These are phyloP conservation scores for Steatocranus sp. DNA, from an alignment of 2,797 vertebrate species.

Conservation along the genomic window DNA sequence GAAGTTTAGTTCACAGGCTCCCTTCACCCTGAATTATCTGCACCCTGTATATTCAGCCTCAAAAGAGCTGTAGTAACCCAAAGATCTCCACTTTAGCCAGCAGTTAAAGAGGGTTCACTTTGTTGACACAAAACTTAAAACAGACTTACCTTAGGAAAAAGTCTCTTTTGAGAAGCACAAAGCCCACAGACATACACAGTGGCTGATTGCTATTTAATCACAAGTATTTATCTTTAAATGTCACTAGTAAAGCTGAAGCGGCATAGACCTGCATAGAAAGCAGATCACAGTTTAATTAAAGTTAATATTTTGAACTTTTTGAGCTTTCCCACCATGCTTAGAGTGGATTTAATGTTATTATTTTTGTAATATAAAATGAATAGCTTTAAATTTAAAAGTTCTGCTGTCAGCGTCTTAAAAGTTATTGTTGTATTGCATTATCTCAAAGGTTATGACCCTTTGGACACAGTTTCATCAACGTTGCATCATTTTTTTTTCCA, in stretches of 20 bases:
- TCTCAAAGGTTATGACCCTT: background rate
- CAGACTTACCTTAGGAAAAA: background rate
- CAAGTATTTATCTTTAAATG: background rate
- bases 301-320: background rate
- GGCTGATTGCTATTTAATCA: background rate
- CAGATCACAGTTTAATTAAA: background rate
- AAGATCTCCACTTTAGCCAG: background rate
- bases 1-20: background rate
- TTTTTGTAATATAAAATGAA: background rate
- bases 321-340: background rate
- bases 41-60: background rate
- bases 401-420: background rate
- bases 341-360: accelerated
- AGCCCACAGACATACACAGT: background rate
- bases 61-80: background rate
- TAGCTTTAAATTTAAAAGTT: background rate
- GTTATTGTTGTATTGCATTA: background rate
- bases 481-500: slow-evolving; percentile 45
- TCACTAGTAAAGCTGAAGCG: background rate
- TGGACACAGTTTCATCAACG: slow-evolving; percentile 21
- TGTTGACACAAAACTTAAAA: background rate
- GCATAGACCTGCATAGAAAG: background rate
- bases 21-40: background rate
- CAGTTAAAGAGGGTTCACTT: background rate
- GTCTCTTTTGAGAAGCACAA: background rate